These are phyloP conservation scores for Dynastes hyllus DNA, from an alignment of 2,888 invertebrate genomes.

Conservation along the genomic window DNA sequence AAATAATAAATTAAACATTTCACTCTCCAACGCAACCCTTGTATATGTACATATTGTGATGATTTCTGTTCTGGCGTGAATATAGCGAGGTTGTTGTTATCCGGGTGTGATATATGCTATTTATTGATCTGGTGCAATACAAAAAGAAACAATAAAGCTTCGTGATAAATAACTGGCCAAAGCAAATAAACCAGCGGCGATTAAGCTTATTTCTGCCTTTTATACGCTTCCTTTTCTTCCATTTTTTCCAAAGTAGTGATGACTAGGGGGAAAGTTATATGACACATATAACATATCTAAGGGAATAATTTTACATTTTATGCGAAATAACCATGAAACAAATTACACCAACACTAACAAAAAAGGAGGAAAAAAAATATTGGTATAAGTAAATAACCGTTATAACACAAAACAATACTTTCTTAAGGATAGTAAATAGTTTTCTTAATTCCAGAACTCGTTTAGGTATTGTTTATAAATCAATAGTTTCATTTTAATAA, in stretches of 20 bases:
- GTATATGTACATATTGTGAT: too few relatives aligned
- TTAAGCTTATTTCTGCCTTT: constrained; percentile 33
- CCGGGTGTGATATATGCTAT: constrained; percentile 22
- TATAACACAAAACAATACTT: too few relatives aligned
- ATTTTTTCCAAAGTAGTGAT: not conserved
- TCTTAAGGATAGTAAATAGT: too few relatives aligned
- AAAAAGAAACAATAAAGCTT: constrained; percentile 22
- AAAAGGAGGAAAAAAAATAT: too few relatives aligned
- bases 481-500: too few relatives aligned
- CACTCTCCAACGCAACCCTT: too few relatives aligned
- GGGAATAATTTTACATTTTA: not conserved
- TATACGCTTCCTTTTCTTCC: not conserved
- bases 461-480: too few relatives aligned
- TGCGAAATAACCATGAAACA: too few relatives aligned
- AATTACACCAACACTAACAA: too few relatives aligned
- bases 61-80: not conserved
- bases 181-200: constrained; percentile 29
- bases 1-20: too few relatives aligned
- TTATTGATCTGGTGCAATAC: constrained; percentile 33
- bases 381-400: too few relatives aligned
- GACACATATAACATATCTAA: not conserved
- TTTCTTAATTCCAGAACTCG: too few relatives aligned
- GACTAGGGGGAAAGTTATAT: not conserved
- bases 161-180: constrained; percentile 36
- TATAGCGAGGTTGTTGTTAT: not conserved